These are phyloP conservation scores for Thymallus thymallus DNA, from an alignment of 2,113 vertebrate genomes.

Conservation along the genomic window DNA sequence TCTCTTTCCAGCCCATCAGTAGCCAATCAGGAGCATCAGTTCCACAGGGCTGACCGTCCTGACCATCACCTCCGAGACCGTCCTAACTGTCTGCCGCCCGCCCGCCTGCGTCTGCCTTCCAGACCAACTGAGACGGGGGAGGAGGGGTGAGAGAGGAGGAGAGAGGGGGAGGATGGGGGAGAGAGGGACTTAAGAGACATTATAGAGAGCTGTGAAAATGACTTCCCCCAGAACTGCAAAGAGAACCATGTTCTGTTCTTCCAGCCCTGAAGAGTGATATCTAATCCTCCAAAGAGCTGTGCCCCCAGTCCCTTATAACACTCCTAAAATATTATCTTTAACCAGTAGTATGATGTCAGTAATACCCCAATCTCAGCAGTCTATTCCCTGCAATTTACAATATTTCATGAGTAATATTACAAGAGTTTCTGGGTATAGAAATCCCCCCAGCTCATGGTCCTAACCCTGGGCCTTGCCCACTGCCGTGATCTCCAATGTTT, in stretches of 20 bases:
- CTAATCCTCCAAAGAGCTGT: neutral
- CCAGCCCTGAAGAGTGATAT: constrained; percentile 17
- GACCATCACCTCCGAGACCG: constrained; percentile 37
- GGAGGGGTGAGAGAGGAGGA: neutral
- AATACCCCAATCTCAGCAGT: constrained; percentile 39
- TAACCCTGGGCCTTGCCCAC: too few relatives aligned
- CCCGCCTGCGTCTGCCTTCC: neutral
- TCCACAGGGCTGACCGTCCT: constrained; percentile 60
- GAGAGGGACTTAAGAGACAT: constrained; percentile 22
- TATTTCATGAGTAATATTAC: constrained; percentile 36
- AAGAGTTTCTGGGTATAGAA: too few relatives aligned
- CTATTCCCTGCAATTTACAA: constrained; percentile 29
- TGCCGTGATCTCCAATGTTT: too few relatives aligned
- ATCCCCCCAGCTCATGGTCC: too few relatives aligned
- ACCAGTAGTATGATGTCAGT: constrained; percentile 37
- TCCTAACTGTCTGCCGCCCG: neutral
- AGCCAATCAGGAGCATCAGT: constrained; percentile 64
- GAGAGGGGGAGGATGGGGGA: neutral
- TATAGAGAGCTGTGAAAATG: constrained; percentile 37
- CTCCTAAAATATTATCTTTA: constrained; percentile 58
- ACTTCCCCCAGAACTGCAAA: constrained; percentile 2
- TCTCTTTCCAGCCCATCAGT: constrained; percentile 65
- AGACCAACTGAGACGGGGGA: neutral
- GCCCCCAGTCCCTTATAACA: constrained; percentile 33
- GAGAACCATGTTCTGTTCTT: constrained; percentile 8